These are phyloP conservation scores for Bombus impatiens DNA, from an alignment of 1,140 invertebrate species.

Conservation along the genomic window DNA sequence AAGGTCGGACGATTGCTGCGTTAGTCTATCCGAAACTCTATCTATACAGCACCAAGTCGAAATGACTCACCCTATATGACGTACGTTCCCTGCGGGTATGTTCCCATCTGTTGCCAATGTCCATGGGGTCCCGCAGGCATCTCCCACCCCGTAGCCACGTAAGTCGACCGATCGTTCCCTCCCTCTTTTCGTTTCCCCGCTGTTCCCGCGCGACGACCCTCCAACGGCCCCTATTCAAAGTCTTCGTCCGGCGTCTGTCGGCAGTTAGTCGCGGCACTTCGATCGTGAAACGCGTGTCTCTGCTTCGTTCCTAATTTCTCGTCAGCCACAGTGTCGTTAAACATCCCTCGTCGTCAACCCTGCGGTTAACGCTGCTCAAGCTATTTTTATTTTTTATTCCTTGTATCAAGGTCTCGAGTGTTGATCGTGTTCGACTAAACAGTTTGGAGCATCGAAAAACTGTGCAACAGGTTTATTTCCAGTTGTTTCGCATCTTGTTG, in stretches of 20 bases:
- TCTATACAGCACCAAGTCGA: background rate
- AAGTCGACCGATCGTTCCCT: slow-evolving; percentile 59
- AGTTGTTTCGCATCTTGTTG: too few relatives aligned
- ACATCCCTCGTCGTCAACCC: too few relatives aligned
- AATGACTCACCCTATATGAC: slow-evolving; percentile 22
- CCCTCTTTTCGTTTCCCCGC: slow-evolving; percentile 11
- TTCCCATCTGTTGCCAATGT: slow-evolving; percentile 59
- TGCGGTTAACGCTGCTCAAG: too few relatives aligned
- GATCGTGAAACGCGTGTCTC: slow-evolving; percentile 12
- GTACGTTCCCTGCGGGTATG: background rate
- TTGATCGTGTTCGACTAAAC: too few relatives aligned
- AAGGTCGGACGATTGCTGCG: too few relatives aligned
- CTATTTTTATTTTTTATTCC: too few relatives aligned
- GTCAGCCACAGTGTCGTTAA: too few relatives aligned
- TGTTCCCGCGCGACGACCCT: slow-evolving; percentile 47
- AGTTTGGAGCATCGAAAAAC: too few relatives aligned
- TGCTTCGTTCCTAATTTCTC: background rate
- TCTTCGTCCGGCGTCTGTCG: slow-evolving; percentile 65
- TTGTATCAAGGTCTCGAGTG: too few relatives aligned
- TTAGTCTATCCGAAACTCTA: too few relatives aligned
- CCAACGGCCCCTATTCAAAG: slow-evolving; percentile 59
- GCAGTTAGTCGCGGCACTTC: slow-evolving; percentile 57
- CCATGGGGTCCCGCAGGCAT: slow-evolving; percentile 48
- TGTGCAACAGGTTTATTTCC: too few relatives aligned
- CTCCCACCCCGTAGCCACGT: slow-evolving; percentile 51